These are phyloP conservation scores for Myotis vivesi DNA, from an alignment of 2,797 vertebrate species.

Conservation along the genomic window DNA sequence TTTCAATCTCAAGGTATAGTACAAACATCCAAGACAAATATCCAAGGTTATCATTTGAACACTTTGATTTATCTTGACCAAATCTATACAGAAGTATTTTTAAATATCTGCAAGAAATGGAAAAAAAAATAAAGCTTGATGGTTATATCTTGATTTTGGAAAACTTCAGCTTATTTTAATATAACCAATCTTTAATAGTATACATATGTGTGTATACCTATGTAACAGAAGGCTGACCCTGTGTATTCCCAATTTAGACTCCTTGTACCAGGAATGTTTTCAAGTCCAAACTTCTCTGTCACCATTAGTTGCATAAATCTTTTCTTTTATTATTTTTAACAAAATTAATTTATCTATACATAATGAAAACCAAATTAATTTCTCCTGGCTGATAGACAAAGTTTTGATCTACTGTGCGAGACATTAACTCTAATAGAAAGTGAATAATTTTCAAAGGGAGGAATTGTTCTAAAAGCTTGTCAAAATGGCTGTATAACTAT, in stretches of 20 bases:
- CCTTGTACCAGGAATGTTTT: neutral
- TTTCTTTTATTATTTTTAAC: neutral
- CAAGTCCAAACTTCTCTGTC: neutral
- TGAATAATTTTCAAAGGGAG: neutral
- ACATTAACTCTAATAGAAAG: neutral
- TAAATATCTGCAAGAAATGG: constrained; percentile 13
- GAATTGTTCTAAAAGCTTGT: neutral
- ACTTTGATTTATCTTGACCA: constrained; percentile 13
- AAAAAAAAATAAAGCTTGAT: neutral
- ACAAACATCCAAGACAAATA: constrained; percentile 26
- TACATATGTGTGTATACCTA: neutral
- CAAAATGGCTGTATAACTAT: neutral
- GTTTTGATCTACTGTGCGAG: neutral
- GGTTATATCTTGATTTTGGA: neutral
- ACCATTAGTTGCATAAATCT: neutral
- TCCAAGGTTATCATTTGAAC: constrained; percentile 40
- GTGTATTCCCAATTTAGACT: neutral
- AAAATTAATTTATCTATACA: neutral
- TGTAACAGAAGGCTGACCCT: neutral
- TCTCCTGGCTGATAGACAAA: neutral
- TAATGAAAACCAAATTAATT: constrained; percentile 8
- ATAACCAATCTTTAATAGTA: neutral
- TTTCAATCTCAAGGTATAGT: neutral
- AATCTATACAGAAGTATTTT: neutral
- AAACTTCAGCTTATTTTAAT: constrained; percentile 35